These are phyloP conservation scores for Brachionus angularis DNA, from an alignment of 1,140 invertebrate species.

Conservation along the genomic window DNA sequence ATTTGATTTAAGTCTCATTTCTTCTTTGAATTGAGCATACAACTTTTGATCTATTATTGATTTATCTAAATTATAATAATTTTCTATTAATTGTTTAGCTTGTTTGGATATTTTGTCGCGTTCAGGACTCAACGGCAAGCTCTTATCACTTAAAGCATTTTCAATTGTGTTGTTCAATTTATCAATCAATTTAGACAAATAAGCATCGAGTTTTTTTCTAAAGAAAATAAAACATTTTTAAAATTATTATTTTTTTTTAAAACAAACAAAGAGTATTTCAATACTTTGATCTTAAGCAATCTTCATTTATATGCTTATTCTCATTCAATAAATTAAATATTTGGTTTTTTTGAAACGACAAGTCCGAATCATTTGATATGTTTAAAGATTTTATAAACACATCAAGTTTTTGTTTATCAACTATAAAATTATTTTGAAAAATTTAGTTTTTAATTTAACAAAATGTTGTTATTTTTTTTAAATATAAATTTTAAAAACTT, in stretches of 20 bases:
- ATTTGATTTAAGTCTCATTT: too few species aligned
- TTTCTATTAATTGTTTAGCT: slow-evolving; percentile 11
- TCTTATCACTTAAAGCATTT: neutral
- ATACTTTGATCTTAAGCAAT: neutral
- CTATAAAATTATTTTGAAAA: neutral
- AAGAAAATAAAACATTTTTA: neutral
- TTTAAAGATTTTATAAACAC: neutral
- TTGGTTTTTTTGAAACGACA: neutral
- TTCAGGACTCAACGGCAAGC: neutral
- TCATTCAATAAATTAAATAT: neutral
- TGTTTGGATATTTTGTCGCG: neutral
- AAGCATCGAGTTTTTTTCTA: slow-evolving; percentile 10
- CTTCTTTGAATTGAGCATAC: too few species aligned
- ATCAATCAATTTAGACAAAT: neutral
- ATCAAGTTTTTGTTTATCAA: slow-evolving; percentile 7
- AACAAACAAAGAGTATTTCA: too few species aligned
- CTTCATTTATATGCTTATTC: slow-evolving; percentile 1
- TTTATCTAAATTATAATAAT: slow-evolving; percentile 28
- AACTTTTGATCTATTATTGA: neutral
- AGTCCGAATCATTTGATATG: neutral
- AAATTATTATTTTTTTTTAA: slow-evolving; percentile 4
- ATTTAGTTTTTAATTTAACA: neutral
- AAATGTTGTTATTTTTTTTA: too few species aligned
- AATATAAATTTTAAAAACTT: neutral
- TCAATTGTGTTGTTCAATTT: neutral